Evolutionary conservation across 2,888 invertebrate species (phyloP).

Genomic region (Sisyra nigra): DNA sequence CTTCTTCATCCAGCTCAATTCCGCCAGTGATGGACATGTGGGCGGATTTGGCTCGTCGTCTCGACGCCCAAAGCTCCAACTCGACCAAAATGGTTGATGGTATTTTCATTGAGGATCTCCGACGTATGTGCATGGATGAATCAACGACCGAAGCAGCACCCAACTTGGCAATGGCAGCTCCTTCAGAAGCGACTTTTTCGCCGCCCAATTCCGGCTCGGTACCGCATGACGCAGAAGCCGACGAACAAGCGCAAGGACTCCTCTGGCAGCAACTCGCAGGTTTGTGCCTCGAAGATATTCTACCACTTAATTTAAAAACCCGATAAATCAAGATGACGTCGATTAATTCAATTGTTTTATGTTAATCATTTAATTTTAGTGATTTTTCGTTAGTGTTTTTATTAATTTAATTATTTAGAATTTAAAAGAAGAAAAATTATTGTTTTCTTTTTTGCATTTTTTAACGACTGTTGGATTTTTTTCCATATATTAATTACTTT

Average conservation of each 20-base stretch:
- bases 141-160: conserved; percentile 4
- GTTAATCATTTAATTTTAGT: conserved; percentile 1
- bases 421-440: conserved; percentile 3
- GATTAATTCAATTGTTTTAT: neutral
- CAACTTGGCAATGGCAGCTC: neutral
- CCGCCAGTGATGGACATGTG: conserved; percentile 4
- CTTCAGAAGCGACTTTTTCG: neutral
- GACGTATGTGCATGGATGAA: conserved; percentile 6
- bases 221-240: neutral
- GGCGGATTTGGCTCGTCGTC: conserved; percentile 5
- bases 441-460: conserved; percentile 9
- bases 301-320: conserved; percentile 11
- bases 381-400: conserved; percentile 1
- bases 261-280: conserved; percentile 30
- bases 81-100: neutral
- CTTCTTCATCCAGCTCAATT: too few relatives aligned
- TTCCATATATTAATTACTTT: conserved; percentile 6
- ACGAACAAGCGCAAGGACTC: conserved; percentile 18
- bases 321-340: conserved; percentile 9
- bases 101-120: conserved; percentile 7
- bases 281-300: conserved; percentile 25
- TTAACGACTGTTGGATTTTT: conserved; percentile 8
- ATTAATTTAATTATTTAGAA: neutral
- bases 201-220: neutral
- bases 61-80: conserved; percentile 1